Evolutionary conservation across 37 sponge, comb jelly and placozoan genomes (phyloP).

Genomic region (Bolinopsis microptera): DNA sequence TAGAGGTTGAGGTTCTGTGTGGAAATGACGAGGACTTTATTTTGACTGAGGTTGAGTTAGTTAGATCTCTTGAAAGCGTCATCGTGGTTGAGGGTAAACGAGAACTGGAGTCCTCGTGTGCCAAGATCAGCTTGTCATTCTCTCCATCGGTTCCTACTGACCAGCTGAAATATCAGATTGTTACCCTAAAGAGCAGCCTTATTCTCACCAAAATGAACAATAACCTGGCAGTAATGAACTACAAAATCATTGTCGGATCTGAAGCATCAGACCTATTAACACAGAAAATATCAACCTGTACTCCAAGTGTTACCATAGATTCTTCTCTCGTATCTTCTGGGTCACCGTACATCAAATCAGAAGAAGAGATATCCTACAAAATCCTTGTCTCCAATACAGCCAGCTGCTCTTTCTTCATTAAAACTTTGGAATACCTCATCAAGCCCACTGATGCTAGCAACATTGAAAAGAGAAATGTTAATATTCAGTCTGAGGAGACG

Average conservation of each 20-base stretch:
- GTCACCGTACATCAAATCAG: neutral
- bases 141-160: neutral
- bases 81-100: neutral
- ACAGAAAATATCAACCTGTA: neutral
- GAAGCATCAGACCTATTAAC: neutral
- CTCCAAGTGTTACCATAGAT: neutral
- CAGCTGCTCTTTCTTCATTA: neutral
- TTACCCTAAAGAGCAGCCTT: neutral
- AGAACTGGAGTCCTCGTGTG: neutral
- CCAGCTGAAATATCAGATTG: neutral
- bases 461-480: neutral
- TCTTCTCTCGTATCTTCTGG: neutral
- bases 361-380: neutral
- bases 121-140: neutral
- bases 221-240: neutral
- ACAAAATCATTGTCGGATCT: neutral
- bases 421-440: neutral
- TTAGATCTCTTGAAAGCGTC: too few species aligned
- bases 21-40: neutral
- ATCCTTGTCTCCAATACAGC: neutral
- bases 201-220: neutral
- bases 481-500: neutral
- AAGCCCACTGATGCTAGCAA: neutral
- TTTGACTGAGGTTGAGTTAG: neutral
- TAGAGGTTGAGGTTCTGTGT: constrained; percentile 29